phyloP scores from a whole-genome alignment of 2,797 vertebrate species.

The Crenichthys baileyi region DNA sequence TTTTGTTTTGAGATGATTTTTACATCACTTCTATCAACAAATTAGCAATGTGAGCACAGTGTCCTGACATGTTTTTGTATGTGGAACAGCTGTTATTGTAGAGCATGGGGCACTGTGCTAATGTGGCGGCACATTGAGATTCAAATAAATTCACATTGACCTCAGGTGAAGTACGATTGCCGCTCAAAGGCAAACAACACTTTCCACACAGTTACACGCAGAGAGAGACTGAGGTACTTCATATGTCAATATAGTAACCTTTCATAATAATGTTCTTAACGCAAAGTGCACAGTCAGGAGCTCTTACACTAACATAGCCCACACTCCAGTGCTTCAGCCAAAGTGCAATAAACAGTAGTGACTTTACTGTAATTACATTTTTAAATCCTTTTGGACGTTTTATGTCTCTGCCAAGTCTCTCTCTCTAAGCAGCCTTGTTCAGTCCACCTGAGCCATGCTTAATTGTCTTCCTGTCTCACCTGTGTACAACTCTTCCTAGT shows the following conservation, averaged over 20 bases:
- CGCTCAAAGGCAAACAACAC: constrained; percentile 4
- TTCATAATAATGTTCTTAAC: background rate
- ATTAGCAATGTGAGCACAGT: background rate
- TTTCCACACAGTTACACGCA: background rate
- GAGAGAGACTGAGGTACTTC: background rate
- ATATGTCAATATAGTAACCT: background rate
- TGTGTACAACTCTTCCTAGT: too few relatives aligned
- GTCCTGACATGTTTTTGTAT: background rate
- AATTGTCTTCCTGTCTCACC: too few relatives aligned
- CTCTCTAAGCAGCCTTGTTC: too few relatives aligned
- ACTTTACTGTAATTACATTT: background rate
- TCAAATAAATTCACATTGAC: background rate
- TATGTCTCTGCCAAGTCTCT: too few relatives aligned
- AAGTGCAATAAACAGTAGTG: background rate
- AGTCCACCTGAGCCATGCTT: too few relatives aligned
- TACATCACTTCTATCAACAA: background rate
- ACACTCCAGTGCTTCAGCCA: too few relatives aligned
- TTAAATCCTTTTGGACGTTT: background rate
- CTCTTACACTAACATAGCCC: background rate
- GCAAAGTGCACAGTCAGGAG: background rate
- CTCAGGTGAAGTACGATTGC: background rate
- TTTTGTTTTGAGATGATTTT: background rate
- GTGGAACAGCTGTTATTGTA: background rate
- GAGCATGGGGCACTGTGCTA: background rate
- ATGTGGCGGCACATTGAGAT: background rate